Base-by-base conservation (phyloP, 2,888 invertebrate species). In the Papilio gigon region DNA sequence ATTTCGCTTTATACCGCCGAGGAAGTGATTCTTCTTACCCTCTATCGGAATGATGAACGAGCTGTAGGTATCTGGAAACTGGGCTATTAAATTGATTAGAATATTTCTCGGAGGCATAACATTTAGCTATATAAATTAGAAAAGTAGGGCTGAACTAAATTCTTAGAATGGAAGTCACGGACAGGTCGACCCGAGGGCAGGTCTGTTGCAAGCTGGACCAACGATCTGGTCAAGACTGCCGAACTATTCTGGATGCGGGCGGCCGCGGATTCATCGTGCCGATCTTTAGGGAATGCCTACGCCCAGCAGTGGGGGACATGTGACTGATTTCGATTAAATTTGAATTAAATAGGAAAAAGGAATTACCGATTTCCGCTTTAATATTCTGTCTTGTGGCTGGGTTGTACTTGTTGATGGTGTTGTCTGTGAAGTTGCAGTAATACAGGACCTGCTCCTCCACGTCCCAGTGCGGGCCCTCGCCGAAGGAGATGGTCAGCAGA, bases 381-480 rank as follows among this genome's bases (percentile, higher is more conserved):
- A 9, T 56, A n/a, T 56, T 56, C 11, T 56, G 17, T 30, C 30
- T 17, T 1, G 53, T 56, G n/a, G 9, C 4, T 14, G 53, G 53
- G 53, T 56, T 25, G 25, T 56, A 56, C 30, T 30, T 56, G 9
- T 56, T 56, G 30, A 56, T 56, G 1, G 53, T n/a, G 9, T 1
- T 9, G 14, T 30, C 14, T 8, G 17, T 17, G 14, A 56, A 30
- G 17, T 56, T 30, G 25, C 95, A 94, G 81, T 93, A 95, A 85
- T 94, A 95, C 12, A 95, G 88, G 64, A 91, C 93, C 80, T 94
- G 93, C 40, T 90, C 89, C 25, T 81, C 82, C 33, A 89, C 84
- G 81, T 94, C 94, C 95, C 95, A 95, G 80, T 95, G 95, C 0
- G 95, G 95, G 20, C 95, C 95, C 85, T 95, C 95, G 67, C 95